Conservation (phyloP, 53 echinoderm and acorn worm genomes). For the Paracentrotus lividus region DNA sequence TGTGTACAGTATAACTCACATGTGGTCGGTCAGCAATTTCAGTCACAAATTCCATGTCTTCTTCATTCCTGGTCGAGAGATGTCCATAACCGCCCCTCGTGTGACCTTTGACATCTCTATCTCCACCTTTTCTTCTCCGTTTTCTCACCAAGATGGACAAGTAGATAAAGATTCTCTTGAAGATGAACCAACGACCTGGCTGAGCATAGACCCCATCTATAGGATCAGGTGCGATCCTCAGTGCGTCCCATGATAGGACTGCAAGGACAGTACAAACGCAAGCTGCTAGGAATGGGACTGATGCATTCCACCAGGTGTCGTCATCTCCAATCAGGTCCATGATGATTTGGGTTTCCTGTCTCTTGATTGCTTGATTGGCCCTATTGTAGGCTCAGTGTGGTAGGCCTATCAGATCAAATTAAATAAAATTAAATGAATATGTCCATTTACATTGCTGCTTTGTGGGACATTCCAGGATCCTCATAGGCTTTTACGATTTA, state of each 20-base stretch:
- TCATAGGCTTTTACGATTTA: too few species aligned
- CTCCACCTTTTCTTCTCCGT: not conserved
- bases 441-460: too few species aligned
- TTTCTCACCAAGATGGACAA: constrained; percentile 63
- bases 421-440: too few species aligned
- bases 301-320: not conserved
- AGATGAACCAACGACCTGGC: constrained; percentile 75
- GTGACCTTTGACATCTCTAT: not conserved
- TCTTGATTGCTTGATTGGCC: not conserved
- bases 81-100: constrained; percentile 45
- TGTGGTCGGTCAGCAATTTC: constrained; percentile 68
- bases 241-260: not conserved
- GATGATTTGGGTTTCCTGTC: not conserved
- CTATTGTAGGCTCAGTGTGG: too few species aligned
- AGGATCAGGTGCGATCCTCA: constrained; percentile 10
- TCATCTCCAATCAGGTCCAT: not conserved
- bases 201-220: constrained; percentile 76
- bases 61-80: not conserved
- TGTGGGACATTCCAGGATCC: too few species aligned
- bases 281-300: constrained; percentile 53
- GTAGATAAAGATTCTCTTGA: constrained; percentile 69
- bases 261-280: not conserved
- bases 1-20: constrained; percentile 63
- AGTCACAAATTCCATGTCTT: constrained; percentile 53
- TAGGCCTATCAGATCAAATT: too few species aligned